Percentiles rank a stretch among this genome's conserved stretches.
Evolutionary conservation across 1,140 invertebrate species (phyloP).

Genomic region (Onthophagus taurus): DNA sequence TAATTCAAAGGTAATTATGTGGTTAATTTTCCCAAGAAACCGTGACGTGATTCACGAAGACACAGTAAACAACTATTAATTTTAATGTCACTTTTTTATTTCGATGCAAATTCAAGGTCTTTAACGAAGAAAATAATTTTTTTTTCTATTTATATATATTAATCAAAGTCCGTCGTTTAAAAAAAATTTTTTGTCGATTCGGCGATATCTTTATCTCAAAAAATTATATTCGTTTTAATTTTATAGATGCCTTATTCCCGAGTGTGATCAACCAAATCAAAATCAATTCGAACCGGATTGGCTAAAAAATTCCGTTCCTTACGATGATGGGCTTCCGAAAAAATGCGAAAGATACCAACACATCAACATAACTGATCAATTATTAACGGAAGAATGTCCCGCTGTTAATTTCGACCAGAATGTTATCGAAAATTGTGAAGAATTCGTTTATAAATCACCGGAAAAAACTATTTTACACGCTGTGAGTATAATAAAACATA

Average conservation of each 20-base stretch:
- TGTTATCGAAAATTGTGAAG: conserved; percentile 2
- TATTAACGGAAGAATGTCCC: not conserved
- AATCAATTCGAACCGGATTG: conserved; percentile 12
- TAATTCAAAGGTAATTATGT: too few species aligned
- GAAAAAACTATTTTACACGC: conserved; percentile 15
- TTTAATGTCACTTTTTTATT: too few species aligned
- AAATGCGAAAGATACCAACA: conserved; percentile 13
- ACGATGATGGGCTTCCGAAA: conserved; percentile 5
- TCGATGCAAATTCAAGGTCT: too few species aligned
- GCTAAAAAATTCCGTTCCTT: conserved; percentile 14
- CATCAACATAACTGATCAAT: not conserved
- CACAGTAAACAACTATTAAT: too few species aligned
- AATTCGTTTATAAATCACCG: conserved; percentile 13
- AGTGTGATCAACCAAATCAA: conserved; percentile 3
- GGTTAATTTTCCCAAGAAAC: too few species aligned
- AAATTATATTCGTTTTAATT: conserved; percentile 1
- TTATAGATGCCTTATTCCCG: conserved; percentile 15
- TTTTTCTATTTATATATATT: too few species aligned
- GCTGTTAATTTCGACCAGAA: conserved; percentile 9
- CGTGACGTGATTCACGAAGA: too few species aligned
- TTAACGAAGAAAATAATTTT: too few species aligned
- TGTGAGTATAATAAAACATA: conserved; percentile 10
- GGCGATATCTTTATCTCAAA: not conserved
- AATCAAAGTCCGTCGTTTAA: too few species aligned
- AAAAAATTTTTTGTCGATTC: too few species aligned